Evolutionary conservation across 2,797 vertebrate genomes (phyloP), one percentile per base, ranked within the genome.

Genomic region (Perodicticus potto): DNA sequence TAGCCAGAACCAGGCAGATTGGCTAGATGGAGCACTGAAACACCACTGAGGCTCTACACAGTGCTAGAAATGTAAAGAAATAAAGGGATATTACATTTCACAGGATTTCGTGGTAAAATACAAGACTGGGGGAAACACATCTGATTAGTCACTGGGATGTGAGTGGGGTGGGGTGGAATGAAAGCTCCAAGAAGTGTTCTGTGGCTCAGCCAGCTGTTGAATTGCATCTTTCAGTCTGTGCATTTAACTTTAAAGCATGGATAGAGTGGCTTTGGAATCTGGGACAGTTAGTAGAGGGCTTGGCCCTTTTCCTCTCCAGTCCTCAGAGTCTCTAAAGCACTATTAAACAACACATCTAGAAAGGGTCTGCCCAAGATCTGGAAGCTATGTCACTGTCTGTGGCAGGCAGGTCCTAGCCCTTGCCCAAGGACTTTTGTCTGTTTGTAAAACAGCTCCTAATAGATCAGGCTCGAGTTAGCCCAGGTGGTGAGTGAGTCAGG

Each of bases 311-410:
- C 34, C n/a, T 73, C 55, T 34, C 12, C 0, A 94, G 34, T 34
- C 27, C 59, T 92, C 22, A 45, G 22, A 2, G 49, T 82, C 59
- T 70, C 73, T 53, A 29, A 92, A 65, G 73, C 25, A 77, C 25
- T 63, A 80, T 84, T 73, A 80, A 63, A 65, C 27, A 87, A 70
- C 49, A 96, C 37, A 67, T 91, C 59, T 53, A 80, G 43, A 63
- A 89, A 86, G 1, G 3, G n/a, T 70, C 45, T 92, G 40, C 43
- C 53, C 78, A 81, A 70, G 40, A 77, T 81, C 45, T 7, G 4
- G 57, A 29, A 89, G 23, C 40, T 72, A 10, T 53, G 55, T 76
- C 12, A n/a, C 22, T 67, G 5, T 43, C 25, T 92, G 37, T 5
- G 7, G 72, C 14, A 82, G 11, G 17, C 7, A 37, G 74, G 43